These are phyloP conservation scores for Zalophus californianus DNA, from an alignment of 2,797 vertebrate genomes.

Conservation along the genomic window DNA sequence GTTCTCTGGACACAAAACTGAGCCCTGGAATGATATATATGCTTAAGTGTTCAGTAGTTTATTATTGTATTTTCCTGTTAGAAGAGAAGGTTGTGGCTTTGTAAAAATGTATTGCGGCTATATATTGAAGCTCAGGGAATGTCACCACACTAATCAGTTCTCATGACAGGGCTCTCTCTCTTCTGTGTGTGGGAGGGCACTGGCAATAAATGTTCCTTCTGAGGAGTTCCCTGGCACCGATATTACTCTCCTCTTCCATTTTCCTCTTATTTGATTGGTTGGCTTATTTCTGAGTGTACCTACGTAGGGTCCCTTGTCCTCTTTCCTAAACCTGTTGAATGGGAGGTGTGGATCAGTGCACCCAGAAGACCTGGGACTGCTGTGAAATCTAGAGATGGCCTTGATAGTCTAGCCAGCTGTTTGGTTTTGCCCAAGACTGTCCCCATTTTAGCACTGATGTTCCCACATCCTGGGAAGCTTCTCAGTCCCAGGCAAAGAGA, in stretches of 20 bases:
- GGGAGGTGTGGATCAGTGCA: not conserved
- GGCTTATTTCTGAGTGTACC: constrained; percentile 53
- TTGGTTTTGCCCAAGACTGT: not conserved
- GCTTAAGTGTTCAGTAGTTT: constrained; percentile 61
- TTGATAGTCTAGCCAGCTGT: not conserved
- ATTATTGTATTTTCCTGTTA: constrained; percentile 58
- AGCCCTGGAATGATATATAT: constrained; percentile 45
- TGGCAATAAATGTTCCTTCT: not conserved
- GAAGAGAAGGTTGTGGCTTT: constrained; percentile 42
- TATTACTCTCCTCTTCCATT: constrained; percentile 4
- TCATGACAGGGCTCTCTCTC: not conserved
- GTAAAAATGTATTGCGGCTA: not conserved
- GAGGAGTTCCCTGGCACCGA: not conserved
- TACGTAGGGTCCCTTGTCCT: not conserved
- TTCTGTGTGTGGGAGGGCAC: not conserved
- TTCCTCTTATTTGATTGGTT: constrained; percentile 1
- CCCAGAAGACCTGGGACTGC: not conserved
- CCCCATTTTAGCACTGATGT: not conserved
- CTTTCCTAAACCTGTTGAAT: not conserved
- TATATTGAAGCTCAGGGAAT: constrained; percentile 29
- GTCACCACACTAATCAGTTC: not conserved
- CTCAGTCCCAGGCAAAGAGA: not conserved
- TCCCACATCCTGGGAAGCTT: not conserved
- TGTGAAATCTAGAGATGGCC: not conserved
- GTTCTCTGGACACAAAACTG: constrained; percentile 23